Conservation (phyloP, 2,113 vertebrate species). For the Ameiurus melas region DNA sequence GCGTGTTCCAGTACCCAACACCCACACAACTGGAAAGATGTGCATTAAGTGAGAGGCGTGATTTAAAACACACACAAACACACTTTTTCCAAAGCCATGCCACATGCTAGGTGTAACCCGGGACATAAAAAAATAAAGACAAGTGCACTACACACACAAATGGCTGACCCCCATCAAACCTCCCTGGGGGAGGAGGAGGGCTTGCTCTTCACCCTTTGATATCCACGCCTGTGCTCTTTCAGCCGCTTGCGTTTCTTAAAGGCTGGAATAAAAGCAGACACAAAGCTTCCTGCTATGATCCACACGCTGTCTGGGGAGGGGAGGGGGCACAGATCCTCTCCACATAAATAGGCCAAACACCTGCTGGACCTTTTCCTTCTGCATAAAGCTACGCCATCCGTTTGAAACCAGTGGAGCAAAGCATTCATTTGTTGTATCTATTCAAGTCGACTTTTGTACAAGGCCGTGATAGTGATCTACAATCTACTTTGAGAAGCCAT, state of each 20-base stretch:
- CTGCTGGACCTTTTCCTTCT: slow-evolving; percentile 76
- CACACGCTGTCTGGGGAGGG: slow-evolving; percentile 71
- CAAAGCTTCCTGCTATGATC: slow-evolving; percentile 82
- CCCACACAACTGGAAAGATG: slow-evolving; percentile 35
- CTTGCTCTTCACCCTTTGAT: slow-evolving; percentile 75
- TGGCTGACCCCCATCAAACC: slow-evolving; percentile 60
- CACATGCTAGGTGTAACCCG: slow-evolving; percentile 62
- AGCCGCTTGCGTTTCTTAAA: slow-evolving; percentile 73
- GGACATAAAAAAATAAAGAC: slow-evolving; percentile 61
- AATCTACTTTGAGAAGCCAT: slow-evolving; percentile 43
- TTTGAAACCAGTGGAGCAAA: slow-evolving; percentile 67
- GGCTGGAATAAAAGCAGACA: slow-evolving; percentile 79
- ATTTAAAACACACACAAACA: slow-evolving; percentile 61
- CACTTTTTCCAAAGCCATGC: slow-evolving; percentile 54
- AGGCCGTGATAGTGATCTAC: slow-evolving; percentile 53
- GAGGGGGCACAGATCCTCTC: slow-evolving; percentile 52
- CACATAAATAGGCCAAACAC: slow-evolving; percentile 81
- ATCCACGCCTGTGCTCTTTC: slow-evolving; percentile 76
- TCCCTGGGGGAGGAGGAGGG: slow-evolving; percentile 67
- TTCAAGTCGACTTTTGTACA: slow-evolving; percentile 65
- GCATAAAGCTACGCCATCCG: slow-evolving; percentile 66
- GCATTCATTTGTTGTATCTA: slow-evolving; percentile 67
- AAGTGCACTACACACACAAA: slow-evolving; percentile 60
- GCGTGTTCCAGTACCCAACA: slow-evolving; percentile 58
- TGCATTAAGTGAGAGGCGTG: slow-evolving; percentile 23